phyloP scores from a whole-genome alignment of 2,888 invertebrate genomes.

The Platyscelio sp. region DNA sequence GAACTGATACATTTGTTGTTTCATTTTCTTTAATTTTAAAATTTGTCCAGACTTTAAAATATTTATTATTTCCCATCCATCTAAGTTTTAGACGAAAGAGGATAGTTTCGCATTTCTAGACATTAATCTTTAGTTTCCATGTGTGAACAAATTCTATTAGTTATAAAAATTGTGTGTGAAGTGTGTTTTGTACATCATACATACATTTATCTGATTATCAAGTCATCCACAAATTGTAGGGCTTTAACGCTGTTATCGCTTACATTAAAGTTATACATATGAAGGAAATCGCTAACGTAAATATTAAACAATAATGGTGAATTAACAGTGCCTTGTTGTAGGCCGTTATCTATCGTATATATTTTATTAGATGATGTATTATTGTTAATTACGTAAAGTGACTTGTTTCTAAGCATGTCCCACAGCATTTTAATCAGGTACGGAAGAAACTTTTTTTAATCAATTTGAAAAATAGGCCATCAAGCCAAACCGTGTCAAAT shows the following conservation, averaged over 20 bases:
- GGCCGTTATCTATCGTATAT: neutral
- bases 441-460: slow-evolving; percentile 2
- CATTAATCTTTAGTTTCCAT: slow-evolving; percentile 11
- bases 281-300: slow-evolving; percentile 29
- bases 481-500: slow-evolving; percentile 1
- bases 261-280: too few relatives aligned
- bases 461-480: slow-evolving; percentile 28
- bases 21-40: too few relatives aligned
- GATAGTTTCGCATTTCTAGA: slow-evolving; percentile 6
- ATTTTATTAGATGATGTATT: neutral
- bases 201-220: neutral
- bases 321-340: slow-evolving; percentile 50
- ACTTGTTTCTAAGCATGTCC: neutral
- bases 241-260: too few relatives aligned
- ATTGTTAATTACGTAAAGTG: neutral
- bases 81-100: too few relatives aligned
- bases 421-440: neutral
- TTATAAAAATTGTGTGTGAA: too few relatives aligned
- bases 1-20: too few relatives aligned
- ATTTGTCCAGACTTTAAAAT: too few relatives aligned
- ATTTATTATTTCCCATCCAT: too few relatives aligned
- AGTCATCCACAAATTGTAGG: slow-evolving; percentile 12
- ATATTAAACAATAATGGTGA: slow-evolving; percentile 32
- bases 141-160: too few relatives aligned
- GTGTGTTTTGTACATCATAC: too few relatives aligned